A percentile compares a stretch with the other conserved stretches of the same genome.
Conservation (phyloP, 2,797 vertebrate species). For the Zenarchopterus dispar region DNA sequence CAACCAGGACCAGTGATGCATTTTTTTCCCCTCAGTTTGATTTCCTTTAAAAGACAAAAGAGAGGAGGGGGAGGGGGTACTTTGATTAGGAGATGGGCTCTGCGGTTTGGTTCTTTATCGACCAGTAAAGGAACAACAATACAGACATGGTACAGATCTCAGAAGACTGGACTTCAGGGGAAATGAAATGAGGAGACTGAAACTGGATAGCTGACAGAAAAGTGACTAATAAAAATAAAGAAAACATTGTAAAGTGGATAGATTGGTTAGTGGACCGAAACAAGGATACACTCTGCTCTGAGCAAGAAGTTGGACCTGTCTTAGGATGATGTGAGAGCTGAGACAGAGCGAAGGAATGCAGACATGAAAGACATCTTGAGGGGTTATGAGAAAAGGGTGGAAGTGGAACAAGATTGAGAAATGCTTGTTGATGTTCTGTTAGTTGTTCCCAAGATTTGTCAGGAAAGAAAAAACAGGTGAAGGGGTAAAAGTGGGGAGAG, state of each 20-base stretch:
- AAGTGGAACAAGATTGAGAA: constrained; percentile 20
- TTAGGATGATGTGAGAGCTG: constrained; percentile 58
- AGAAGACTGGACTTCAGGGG: constrained; percentile 1
- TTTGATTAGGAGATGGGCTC: constrained; percentile 59
- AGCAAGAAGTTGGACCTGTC: constrained; percentile 57
- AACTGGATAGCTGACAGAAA: constrained; percentile 14
- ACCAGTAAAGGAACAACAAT: constrained; percentile 45
- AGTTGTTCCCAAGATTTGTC: not conserved
- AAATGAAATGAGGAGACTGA: constrained; percentile 2
- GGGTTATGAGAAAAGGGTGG: constrained; percentile 25
- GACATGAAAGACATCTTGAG: constrained; percentile 46
- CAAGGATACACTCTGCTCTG: constrained; percentile 55
- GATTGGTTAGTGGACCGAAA: constrained; percentile 34
- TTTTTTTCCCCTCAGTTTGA: constrained; percentile 60
- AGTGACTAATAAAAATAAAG: constrained; percentile 19
- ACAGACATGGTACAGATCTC: constrained; percentile 25
- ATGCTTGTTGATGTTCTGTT: constrained; percentile 21
- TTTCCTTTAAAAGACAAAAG: constrained; percentile 65
- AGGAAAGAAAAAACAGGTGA: not conserved
- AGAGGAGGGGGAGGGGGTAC: constrained; percentile 37
- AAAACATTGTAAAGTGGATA: constrained; percentile 16
- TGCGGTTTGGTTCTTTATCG: constrained; percentile 36
- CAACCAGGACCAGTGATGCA: constrained; percentile 72
- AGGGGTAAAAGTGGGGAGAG: not conserved
- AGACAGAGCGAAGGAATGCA: constrained; percentile 65